Percentiles rank a stretch among this genome's conserved stretches.
Evolutionary conservation across 1,140 invertebrate genomes (phyloP).

Genomic region (Drosophila kohkoa): DNA sequence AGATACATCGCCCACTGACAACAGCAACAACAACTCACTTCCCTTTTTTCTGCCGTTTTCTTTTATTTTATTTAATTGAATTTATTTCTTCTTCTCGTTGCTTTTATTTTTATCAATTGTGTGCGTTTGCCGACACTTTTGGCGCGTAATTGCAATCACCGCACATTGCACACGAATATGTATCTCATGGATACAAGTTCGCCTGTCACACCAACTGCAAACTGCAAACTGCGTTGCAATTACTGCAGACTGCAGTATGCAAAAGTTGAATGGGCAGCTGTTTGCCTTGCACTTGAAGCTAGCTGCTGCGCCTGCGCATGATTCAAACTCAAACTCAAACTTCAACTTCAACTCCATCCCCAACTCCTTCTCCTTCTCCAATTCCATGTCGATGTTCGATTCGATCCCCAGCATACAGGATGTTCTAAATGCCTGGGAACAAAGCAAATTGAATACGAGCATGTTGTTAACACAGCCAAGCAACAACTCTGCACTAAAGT

Average conservation of each 20-base stretch:
- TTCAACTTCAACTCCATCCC: neutral
- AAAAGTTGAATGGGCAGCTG: slow-evolving; percentile 25
- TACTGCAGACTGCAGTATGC: slow-evolving; percentile 29
- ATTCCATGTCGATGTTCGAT: neutral
- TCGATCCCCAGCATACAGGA: slow-evolving; percentile 42
- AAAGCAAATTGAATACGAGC: slow-evolving; percentile 47
- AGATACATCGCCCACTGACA: slow-evolving; percentile 11
- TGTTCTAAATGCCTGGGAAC: slow-evolving; percentile 62
- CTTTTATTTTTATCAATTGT: slow-evolving; percentile 53
- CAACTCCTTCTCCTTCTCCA: neutral
- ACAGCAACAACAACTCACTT: slow-evolving; percentile 45
- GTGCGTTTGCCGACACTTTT: slow-evolving; percentile 57
- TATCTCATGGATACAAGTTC: slow-evolving; percentile 52
- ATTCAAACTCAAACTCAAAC: slow-evolving; percentile 14
- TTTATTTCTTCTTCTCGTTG: slow-evolving; percentile 17
- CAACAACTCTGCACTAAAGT: slow-evolving; percentile 10
- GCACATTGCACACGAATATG: slow-evolving; percentile 35
- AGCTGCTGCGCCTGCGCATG: slow-evolving; percentile 48
- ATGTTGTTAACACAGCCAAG: slow-evolving; percentile 28
- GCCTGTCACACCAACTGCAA: slow-evolving; percentile 25
- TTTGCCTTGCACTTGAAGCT: slow-evolving; percentile 26
- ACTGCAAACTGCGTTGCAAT: slow-evolving; percentile 10
- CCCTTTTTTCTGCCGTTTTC: slow-evolving; percentile 14
- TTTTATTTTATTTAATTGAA: slow-evolving; percentile 36
- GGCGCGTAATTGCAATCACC: slow-evolving; percentile 62